A percentile compares a stretch with the other conserved stretches of the same genome.
Evolutionary conservation across 2,797 vertebrate species (phyloP).

Genomic region (Coccyzus lansbergi): DNA sequence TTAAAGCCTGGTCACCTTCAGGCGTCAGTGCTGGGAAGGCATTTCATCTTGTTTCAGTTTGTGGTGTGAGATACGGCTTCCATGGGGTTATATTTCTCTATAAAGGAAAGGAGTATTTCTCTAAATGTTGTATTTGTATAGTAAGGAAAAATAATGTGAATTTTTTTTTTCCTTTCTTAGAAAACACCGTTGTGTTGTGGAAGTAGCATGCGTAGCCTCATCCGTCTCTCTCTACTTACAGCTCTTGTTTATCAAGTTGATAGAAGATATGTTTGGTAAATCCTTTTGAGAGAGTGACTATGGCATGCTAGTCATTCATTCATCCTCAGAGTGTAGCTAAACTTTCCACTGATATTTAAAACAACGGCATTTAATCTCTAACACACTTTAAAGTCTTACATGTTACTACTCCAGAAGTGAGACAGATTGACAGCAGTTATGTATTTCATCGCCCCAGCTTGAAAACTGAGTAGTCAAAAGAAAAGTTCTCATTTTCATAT

Average conservation of each 20-base stretch:
- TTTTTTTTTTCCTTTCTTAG: neutral
- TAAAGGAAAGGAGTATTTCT: conserved; percentile 27
- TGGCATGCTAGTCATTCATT: conserved; percentile 16
- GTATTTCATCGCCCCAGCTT: conserved; percentile 18
- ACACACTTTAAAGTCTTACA: neutral
- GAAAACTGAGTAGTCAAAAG: conserved; percentile 22
- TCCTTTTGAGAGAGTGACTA: conserved; percentile 9
- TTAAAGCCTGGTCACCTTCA: neutral
- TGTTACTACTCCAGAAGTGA: neutral
- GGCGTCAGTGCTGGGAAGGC: neutral
- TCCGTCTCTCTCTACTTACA: conserved; percentile 28
- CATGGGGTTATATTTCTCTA: neutral
- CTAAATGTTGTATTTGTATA: conserved; percentile 40
- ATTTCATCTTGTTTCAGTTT: neutral
- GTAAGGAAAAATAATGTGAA: conserved; percentile 17
- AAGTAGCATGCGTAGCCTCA: neutral
- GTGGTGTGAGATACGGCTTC: neutral
- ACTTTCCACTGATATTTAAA: conserved; percentile 26
- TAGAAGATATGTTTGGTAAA: conserved; percentile 25
- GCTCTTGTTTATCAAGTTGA: conserved; percentile 20
- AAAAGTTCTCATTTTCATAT: conserved; percentile 33
- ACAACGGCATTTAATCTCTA: neutral
- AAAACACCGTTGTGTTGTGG: neutral
- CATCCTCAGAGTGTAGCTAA: neutral
- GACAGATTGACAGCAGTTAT: neutral